Base-by-base conservation (phyloP, 2,113 vertebrate genomes). In the Carassius carassius region DNA sequence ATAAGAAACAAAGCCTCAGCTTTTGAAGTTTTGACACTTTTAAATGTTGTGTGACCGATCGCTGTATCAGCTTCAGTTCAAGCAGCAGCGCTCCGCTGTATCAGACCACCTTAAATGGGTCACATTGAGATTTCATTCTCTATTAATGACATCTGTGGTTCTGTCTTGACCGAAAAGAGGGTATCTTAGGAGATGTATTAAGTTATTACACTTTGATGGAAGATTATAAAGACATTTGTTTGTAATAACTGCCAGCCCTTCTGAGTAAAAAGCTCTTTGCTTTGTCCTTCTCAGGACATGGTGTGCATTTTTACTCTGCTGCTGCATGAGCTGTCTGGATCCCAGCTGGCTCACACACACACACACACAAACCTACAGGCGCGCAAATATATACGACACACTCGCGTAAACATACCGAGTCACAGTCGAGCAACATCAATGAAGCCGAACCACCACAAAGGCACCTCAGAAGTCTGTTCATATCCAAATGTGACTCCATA, bases 271-370 rank as follows among this genome's bases (percentile, higher is more conserved):
- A 70, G 32, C 9, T 70, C 19, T 70, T 21, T 1, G n/a, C 60
- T 23, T 14, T 32, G 25, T 65, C 25, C 62, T 35, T 35, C 7
- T 35, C 0, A 51, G 86, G 73, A 89, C 84, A 88, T 86, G 76
- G 60, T 86, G 86, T 86, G 62, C 70, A 49, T 83, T 84, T 86
- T 19, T 21, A 41, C 35, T 41, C 37, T 41, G 62, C 75, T 23
- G 35, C 76, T 47, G 41, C 9, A 35, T 47, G 41, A 54, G 35
- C 65, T 65, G 75, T 82, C 83, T 84, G 75, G 41, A 75, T 51
- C 83, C 72, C 87, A 89, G 89, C 89, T 88, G 87, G 25, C 41
- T 41, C 67, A 12, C 54, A 47, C 44, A 4, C 25, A 47, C 70
- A 70, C 62, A 76, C 65, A 37, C 47, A 14, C 51, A 35, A 49